Base-by-base conservation (phyloP, 1,140 invertebrate species). In the Drosophila teissieri region DNA sequence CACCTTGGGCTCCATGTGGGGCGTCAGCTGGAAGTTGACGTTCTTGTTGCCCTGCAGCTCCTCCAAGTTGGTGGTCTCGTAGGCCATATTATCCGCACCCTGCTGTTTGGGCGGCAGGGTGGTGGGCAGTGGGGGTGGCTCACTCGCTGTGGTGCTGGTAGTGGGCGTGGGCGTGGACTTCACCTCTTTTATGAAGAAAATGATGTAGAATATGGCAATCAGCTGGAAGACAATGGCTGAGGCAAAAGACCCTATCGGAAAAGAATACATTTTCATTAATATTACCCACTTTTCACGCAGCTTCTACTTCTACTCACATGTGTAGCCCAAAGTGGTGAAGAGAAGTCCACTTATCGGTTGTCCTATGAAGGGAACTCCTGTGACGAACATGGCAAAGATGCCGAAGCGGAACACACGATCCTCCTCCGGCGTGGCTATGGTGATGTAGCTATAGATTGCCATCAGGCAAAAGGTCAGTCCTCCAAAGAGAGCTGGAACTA, bases 371-470 rank as follows among this genome's bases (percentile, higher is more conserved):
- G 91, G 90, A n/a, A 91, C 63, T 4, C 80, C 78, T 0, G 81
- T 92, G 0, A 91, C 63, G n/a, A 92, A 90, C 86, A 92, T 91
- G 15, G 90, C 90, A 55, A 92, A 92, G 46, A 92, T 92, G 4
- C 92, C 92, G 56, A 92, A 92, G 12, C 94, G 92, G 68, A 95
- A 93, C 3, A 94, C 94, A 24, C 94, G 93, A 75, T 94, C 94
- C 73, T 94, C 93, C 39, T 94, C 92, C 19, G 92, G 93, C 14
- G 94, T 95, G 22, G 94, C 92, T 44, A 93, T 93, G 31, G 94
- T 93, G 75, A 95, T 94, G 70, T 95, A 95, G 91, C 94, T 95
- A 63, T 93, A 95, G 83, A 95, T 93, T 22, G 94, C 94, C 93
- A 95, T 94, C 70, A 94, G 93, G 89, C 95, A 93, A 42, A 94